Evolutionary conservation across 2,113 vertebrate species (phyloP).

Genomic region (Podiceps cristatus): DNA sequence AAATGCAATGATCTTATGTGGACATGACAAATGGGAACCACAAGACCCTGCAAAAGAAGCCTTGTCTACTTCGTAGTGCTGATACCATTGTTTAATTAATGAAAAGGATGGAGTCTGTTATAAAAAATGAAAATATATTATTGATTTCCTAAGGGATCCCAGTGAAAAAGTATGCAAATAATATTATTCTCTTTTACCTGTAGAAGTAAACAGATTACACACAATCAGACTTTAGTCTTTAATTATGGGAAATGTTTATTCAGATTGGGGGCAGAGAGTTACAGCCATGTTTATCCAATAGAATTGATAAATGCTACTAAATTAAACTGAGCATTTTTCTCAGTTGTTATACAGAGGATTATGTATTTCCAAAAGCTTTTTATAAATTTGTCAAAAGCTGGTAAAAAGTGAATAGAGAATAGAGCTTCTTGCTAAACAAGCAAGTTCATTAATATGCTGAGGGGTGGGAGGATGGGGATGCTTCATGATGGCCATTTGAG

Average conservation of each 20-base stretch:
- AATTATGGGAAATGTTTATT: background rate
- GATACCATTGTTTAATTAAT: background rate
- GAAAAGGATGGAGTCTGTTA: background rate
- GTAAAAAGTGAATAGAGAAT: background rate
- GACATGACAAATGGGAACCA: background rate
- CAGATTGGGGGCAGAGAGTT: background rate
- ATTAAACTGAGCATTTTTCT: background rate
- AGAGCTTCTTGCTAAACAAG: slow-evolving; percentile 42
- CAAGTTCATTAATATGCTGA: slow-evolving; percentile 29
- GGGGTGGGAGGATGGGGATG: background rate
- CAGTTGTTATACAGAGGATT: background rate
- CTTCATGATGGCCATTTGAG: slow-evolving; percentile 16
- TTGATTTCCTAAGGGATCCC: background rate
- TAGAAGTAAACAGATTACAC: background rate
- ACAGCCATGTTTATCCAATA: background rate
- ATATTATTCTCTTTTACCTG: background rate
- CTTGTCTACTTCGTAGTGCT: background rate
- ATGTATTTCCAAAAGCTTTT: background rate
- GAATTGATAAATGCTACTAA: background rate
- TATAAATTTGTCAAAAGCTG: background rate
- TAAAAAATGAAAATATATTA: background rate
- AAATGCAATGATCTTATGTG: slow-evolving; percentile 3
- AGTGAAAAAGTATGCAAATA: background rate
- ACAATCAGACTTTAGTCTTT: background rate
- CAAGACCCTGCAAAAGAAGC: background rate